Percentiles rank a stretch among this genome's conserved stretches.
These are phyloP conservation scores for Lethenteron camtschaticum DNA, from an alignment of 2,113 vertebrate species.

Conservation along the genomic window DNA sequence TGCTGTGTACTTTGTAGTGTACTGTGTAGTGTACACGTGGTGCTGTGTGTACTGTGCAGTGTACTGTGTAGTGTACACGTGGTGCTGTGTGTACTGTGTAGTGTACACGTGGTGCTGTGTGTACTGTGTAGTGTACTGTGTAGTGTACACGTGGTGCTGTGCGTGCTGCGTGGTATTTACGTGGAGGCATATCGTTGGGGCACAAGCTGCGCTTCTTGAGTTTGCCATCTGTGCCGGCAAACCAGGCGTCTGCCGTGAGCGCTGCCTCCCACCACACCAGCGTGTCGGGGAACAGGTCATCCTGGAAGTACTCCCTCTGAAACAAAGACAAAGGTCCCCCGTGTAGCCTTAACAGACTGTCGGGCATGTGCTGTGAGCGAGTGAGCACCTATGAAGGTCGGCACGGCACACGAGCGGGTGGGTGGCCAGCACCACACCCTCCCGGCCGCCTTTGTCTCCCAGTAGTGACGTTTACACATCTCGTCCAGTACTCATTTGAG, in stretches of 20 bases:
- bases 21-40: not conserved
- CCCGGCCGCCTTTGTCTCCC: too few relatives aligned
- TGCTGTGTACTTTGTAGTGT: not conserved
- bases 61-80: not conserved
- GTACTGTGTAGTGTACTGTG: not conserved
- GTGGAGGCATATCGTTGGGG: conserved; percentile 54
- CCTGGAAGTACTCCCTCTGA: conserved; percentile 97
- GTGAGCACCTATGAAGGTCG: too few relatives aligned
- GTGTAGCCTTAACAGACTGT: too few relatives aligned
- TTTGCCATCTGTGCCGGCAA: conserved; percentile 30
- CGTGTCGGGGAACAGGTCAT: conserved; percentile 52
- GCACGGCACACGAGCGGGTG: too few relatives aligned
- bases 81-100: not conserved
- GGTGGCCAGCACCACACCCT: too few relatives aligned
- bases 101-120: not conserved
- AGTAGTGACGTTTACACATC: too few relatives aligned
- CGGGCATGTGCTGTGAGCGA: too few relatives aligned
- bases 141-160: not conserved
- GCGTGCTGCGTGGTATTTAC: conserved; percentile 18
- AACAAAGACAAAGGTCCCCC: too few relatives aligned
- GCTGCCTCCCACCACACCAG: conserved; percentile 43
- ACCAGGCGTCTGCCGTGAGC: conserved; percentile 35
- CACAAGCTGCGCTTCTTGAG: conserved; percentile 35
- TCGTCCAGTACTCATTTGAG: too few relatives aligned
- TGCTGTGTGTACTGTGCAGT: not conserved